Conservation (phyloP, 2,797 vertebrate species). For the Phataginus tricuspis region DNA sequence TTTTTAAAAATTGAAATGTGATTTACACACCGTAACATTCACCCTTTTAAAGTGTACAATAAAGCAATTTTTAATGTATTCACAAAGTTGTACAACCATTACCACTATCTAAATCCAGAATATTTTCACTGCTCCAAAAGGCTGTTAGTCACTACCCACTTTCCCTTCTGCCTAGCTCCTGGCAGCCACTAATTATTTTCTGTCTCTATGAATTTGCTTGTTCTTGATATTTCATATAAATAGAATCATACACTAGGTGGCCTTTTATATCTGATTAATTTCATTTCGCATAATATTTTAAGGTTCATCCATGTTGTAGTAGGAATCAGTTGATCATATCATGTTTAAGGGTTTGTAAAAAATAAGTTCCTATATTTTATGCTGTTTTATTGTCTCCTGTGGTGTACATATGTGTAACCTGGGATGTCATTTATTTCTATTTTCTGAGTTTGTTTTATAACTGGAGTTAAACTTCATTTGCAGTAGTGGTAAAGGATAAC, state of each 20-base stretch:
- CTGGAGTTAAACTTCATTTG: constrained; percentile 40
- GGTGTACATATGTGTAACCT: background rate
- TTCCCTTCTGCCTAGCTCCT: background rate
- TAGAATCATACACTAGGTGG: background rate
- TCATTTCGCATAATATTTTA: constrained; percentile 17
- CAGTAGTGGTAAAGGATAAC: background rate
- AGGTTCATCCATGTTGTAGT: background rate
- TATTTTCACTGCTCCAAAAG: background rate
- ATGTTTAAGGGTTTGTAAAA: background rate
- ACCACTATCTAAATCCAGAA: background rate
- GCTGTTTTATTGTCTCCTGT: background rate
- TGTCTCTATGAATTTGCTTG: background rate
- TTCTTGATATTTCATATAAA: constrained; percentile 20
- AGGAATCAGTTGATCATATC: background rate
- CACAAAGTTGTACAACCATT: background rate
- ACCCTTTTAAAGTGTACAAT: background rate
- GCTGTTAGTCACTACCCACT: background rate
- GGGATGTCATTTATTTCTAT: background rate
- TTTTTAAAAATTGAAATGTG: constrained; percentile 41
- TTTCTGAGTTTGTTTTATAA: constrained; percentile 47
- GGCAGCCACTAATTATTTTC: background rate
- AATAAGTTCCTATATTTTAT: background rate
- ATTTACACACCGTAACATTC: constrained; percentile 27
- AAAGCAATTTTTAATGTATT: background rate
- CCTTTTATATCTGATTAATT: background rate